Conservation (phyloP, 1,140 invertebrate species). For the Nilaparvata lugens region DNA sequence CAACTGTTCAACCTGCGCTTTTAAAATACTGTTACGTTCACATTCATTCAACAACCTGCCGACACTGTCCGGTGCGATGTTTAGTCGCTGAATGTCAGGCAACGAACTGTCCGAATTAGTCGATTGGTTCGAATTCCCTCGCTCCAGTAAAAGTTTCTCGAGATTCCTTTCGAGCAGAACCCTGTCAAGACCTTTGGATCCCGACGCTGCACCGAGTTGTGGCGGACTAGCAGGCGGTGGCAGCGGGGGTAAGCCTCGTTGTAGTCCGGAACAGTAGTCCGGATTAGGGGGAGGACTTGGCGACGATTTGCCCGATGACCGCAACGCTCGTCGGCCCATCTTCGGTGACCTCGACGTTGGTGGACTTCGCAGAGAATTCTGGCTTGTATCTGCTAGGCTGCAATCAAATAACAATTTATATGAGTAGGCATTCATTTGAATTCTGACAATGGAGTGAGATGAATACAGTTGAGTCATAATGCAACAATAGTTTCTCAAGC, state of each 20-base stretch:
- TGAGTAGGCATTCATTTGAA: too few relatives aligned
- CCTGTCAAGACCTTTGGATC: slow-evolving; percentile 42
- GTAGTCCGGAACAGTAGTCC: background rate
- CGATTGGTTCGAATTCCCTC: slow-evolving; percentile 16
- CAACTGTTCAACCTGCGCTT: slow-evolving; percentile 10
- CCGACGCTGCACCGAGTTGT: slow-evolving; percentile 3
- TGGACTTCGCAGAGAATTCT: slow-evolving; percentile 28
- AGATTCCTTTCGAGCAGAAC: slow-evolving; percentile 49
- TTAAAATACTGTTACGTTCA: background rate
- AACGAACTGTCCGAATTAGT: slow-evolving; percentile 5
- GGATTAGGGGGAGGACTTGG: slow-evolving; percentile 13
- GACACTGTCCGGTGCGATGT: background rate
- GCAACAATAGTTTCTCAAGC: too few relatives aligned
- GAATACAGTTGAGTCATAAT: too few relatives aligned
- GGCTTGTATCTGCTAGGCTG: too few relatives aligned
- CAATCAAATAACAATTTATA: too few relatives aligned
- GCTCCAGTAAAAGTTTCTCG: slow-evolving; percentile 39
- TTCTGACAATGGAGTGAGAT: too few relatives aligned
- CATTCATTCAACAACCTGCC: background rate
- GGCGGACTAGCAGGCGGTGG: slow-evolving; percentile 28
- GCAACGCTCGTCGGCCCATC: slow-evolving; percentile 43
- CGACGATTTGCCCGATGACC: slow-evolving; percentile 28
- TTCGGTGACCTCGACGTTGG: slow-evolving; percentile 42
- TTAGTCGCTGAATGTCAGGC: background rate
- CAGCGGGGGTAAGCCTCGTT: slow-evolving; percentile 22